Conservation (phyloP, 2,113 vertebrate species). For the Centropristis striata region DNA sequence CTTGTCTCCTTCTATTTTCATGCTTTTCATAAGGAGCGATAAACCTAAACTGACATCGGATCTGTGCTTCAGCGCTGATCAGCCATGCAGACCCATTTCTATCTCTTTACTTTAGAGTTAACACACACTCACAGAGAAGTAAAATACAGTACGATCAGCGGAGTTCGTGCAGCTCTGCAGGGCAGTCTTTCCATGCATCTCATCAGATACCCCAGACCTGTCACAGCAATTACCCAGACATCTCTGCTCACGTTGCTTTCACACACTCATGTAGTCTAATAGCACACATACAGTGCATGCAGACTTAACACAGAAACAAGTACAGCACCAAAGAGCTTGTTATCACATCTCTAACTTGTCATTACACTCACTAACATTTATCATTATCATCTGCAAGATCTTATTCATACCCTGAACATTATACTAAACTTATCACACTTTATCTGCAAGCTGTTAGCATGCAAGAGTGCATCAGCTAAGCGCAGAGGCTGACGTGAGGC, state of each 20-base stretch:
- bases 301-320: conserved; percentile 2
- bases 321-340: background rate
- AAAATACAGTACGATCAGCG: conserved; percentile 1
- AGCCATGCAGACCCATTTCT: conserved; percentile 39
- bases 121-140: background rate
- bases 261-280: background rate
- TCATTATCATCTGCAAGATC: too few relatives aligned
- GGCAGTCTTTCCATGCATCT: conserved; percentile 24
- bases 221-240: conserved; percentile 52
- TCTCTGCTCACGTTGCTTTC: background rate
- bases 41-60: conserved; percentile 42
- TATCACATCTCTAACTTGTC: background rate
- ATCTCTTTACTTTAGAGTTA: conserved; percentile 27
- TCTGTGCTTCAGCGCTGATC: conserved; percentile 21
- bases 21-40: conserved; percentile 4
- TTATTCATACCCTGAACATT: background rate
- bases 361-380: too few relatives aligned
- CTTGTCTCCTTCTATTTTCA: background rate
- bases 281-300: background rate
- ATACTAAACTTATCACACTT: background rate
- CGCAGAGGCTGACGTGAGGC: background rate
- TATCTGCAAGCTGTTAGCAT: background rate
- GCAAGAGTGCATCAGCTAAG: background rate
- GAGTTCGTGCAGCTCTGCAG: conserved; percentile 38
- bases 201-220: conserved; percentile 47